Percentiles rank a stretch among this genome's conserved stretches.
Evolutionary conservation across 1,140 invertebrate species (phyloP).

Genomic region (Drosophila navojoa): DNA sequence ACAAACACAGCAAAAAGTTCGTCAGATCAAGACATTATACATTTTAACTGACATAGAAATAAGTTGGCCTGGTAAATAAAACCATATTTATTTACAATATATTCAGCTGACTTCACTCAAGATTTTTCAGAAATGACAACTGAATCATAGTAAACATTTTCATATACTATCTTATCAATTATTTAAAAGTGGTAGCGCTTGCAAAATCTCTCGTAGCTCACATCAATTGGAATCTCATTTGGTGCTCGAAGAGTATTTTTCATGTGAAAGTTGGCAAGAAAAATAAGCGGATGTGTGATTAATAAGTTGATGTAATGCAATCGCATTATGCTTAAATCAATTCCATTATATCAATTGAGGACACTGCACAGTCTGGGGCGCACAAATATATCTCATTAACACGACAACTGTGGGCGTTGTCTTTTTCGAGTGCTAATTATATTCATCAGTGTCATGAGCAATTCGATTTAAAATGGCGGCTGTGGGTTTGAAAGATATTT

Average conservation of each 20-base stretch:
- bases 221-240: not conserved
- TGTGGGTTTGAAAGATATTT: constrained; percentile 60
- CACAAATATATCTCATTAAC: constrained; percentile 54
- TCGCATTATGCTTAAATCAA: constrained; percentile 49
- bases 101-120: no score
- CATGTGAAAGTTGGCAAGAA: not conserved
- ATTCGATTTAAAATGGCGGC: constrained; percentile 77
- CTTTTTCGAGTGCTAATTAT: constrained; percentile 67
- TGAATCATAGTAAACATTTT: no score
- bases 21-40: no score
- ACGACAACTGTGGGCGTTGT: constrained; percentile 72
- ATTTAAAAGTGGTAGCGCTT: no score
- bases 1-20: no score
- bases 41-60: no score
- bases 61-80: no score
- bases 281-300: constrained; percentile 3
- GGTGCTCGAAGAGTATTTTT: not conserved
- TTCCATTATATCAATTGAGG: constrained; percentile 39
- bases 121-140: no score
- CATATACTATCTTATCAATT: no score
- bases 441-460: constrained; percentile 54
- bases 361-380: constrained; percentile 17
- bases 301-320: constrained; percentile 33
- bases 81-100: no score
- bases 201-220: no score